These are phyloP conservation scores for Acanthiza pusilla DNA, from an alignment of 2,797 vertebrate species.

Conservation along the genomic window DNA sequence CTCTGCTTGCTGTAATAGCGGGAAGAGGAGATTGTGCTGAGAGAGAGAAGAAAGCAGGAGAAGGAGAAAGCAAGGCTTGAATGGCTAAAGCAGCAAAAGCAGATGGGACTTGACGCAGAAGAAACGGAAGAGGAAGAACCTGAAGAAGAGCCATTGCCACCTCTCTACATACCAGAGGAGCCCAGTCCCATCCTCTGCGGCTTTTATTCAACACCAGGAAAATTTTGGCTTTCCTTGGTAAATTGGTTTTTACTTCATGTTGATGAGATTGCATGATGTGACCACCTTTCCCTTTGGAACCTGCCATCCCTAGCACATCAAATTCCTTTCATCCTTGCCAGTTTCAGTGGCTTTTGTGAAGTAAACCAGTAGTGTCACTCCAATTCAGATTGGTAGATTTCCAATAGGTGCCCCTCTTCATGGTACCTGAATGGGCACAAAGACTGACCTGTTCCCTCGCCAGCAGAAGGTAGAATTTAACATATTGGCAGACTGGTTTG, in stretches of 20 bases:
- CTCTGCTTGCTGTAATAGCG: constrained; percentile 72
- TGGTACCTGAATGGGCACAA: not conserved
- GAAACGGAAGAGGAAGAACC: constrained; percentile 55
- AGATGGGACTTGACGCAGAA: constrained; percentile 44
- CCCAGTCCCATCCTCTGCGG: constrained; percentile 87
- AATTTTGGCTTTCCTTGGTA: constrained; percentile 94
- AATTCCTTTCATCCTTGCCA: not conserved
- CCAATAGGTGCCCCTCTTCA: not conserved
- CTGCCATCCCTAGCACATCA: not conserved
- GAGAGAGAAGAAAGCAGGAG: constrained; percentile 64
- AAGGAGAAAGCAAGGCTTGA: constrained; percentile 59
- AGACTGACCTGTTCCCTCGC: not conserved
- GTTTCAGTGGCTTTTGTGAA: not conserved
- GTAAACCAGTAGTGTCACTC: not conserved
- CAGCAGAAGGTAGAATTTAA: not conserved
- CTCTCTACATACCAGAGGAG: constrained; percentile 77
- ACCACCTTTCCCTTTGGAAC: not conserved
- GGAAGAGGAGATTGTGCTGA: constrained; percentile 75
- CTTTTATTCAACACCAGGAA: constrained; percentile 86
- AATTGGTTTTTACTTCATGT: not conserved
- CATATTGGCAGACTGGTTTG: not conserved
- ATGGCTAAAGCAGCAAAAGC: constrained; percentile 59
- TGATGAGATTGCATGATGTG: not conserved
- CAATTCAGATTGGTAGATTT: not conserved
- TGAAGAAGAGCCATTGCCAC: constrained; percentile 77